Evolutionary conservation across 2,888 invertebrate genomes (phyloP), one percentile per base, ranked within the genome.

Genomic region (Leptarthrus brevirostris): DNA sequence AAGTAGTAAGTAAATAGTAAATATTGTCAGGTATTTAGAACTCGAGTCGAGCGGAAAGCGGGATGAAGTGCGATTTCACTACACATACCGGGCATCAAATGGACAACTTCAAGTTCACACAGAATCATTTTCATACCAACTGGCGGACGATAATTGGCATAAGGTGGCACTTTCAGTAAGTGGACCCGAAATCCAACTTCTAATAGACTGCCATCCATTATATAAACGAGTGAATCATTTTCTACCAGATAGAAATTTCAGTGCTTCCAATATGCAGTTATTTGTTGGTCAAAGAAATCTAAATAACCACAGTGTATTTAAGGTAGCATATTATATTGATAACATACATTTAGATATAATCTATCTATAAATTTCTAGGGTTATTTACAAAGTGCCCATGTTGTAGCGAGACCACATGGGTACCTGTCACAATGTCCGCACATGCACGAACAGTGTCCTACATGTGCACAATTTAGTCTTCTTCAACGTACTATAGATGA

Each of bases 121-220:
- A 80, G 95, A 95, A 88, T 91, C 93, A 83, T 95, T 96, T 88
- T 93, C 93, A 80, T 93, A 92, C 87, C 90, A 92, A 81, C 88
- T 96, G 83, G 94, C 94, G 79, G 95, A 95, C 87, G 92, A 92
- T 84, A 89, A 89, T 82, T 96, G 95, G 95, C 95, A 96, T 87
- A 91, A 90, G 80, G 88, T 95, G 82, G 94, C 94, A 81, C 87
- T 96, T 80, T 91, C 92, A 81, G 90, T 95, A 82, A 94, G 93
- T 82, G 94, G 93, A 80, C 91, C 91, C 81, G 91, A 92, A 86
- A 92, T 93, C 83, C 92, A 93, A 86, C 88, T 96, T 82, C 89
- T 92, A 80, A 91, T 95, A 79, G 94, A 95, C 88, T 95, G 96
- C 87, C 92, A 92, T 85, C 91, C 92, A 79, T 88, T 94, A 78